Percentiles rank a stretch among this genome's conserved stretches.
phyloP scores from a whole-genome alignment of 2,797 vertebrate genomes.

The Scomberomorus guttatus region DNA sequence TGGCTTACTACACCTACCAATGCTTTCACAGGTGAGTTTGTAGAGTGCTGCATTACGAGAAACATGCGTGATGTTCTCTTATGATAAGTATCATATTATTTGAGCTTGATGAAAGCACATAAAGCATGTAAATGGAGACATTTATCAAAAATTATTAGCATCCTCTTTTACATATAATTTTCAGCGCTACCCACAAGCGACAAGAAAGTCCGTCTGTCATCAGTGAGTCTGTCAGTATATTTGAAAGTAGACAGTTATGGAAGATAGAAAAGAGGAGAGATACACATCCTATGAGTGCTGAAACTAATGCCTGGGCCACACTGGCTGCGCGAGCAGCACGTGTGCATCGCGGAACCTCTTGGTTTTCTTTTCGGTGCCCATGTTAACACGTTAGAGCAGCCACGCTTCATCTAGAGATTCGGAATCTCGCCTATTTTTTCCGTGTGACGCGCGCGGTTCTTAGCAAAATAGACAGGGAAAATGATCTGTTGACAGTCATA shows the following conservation, averaged over 20 bases:
- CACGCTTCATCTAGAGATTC: no score
- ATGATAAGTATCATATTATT: neutral
- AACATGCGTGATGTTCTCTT: neutral
- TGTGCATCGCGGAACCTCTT: no score
- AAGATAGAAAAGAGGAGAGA: neutral
- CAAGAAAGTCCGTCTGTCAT: neutral
- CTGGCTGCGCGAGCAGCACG: no score
- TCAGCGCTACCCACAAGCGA: neutral
- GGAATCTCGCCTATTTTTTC: no score
- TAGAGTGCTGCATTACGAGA: neutral
- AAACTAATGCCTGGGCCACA: no score
- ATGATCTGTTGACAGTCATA: no score
- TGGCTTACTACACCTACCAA: slow-evolving; percentile 95
- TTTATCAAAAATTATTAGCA: neutral
- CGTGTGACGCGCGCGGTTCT: no score
- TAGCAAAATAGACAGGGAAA: no score
- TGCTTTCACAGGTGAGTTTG: slow-evolving; percentile 90
- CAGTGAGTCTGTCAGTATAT: neutral
- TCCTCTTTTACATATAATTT: neutral
- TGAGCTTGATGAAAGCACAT: neutral
- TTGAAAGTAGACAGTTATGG: neutral
- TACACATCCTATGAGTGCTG: neutral
- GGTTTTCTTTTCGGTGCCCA: no score
- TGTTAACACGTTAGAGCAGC: no score
- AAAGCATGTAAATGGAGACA: neutral